Evolutionary conservation across 2,797 vertebrate genomes (phyloP), one percentile per base, ranked within the genome.

Genomic region (Avahi laniger): DNA sequence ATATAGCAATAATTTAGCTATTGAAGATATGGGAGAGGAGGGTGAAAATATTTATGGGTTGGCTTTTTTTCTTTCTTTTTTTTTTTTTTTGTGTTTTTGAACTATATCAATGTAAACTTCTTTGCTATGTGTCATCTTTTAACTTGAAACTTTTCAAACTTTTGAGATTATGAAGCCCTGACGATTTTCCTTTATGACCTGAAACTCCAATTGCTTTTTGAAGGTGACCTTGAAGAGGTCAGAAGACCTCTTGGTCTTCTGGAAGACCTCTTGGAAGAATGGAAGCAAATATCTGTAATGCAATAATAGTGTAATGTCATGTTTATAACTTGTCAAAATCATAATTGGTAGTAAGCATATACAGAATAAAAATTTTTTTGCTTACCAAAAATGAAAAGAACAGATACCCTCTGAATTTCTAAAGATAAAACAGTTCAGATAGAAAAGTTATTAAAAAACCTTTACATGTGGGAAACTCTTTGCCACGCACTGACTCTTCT

Each of bases 281-380:
- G 30, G 72, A 94, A 59, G 48, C 70, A 91, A 96, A 93, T 92
- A 67, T 73, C 86, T 50, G 0, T 78, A 63, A 57, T 93, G 84
- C 33, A 89, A 79, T 95, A 97, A 94, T 86, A 95, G 67, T 78
- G 28, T 79, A 80, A 87, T n/a, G 48, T 86, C 67, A 79, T 82
- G 38, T 92, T 88, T 94, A 88, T 78, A 82, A 84, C 59, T 15
- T 93, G 33, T 89, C 50, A 95, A 69, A 94, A 96, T 76, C 48
- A 70, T 94, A 69, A 89, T 57, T 92, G 69, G 10, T 46, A 96
- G 38, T 73, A 91, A 93, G 8, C 26, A 80, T 57, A 73, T 73
- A 46, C 1, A 81, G 46, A 96, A 57, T 93, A 48, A 46, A 76
- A 87, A 46, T 20, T n/a, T 89, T 90, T 90, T 94, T 92, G 73